phyloP scores from a whole-genome alignment of 64 coral and sea anemone genomes.

The Acropora tenuis region DNA sequence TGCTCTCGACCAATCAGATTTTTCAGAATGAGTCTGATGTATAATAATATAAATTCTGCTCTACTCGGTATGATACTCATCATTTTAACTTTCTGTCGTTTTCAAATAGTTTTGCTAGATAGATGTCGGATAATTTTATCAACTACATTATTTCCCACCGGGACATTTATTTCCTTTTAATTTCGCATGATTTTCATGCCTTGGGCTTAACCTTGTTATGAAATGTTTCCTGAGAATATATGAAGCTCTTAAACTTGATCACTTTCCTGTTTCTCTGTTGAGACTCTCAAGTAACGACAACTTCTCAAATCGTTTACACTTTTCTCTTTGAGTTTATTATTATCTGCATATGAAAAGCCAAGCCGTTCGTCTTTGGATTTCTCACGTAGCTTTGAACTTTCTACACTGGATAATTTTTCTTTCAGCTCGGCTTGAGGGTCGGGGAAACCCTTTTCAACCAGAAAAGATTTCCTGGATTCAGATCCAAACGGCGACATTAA shows the following conservation, averaged over 20 bases:
- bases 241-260: constrained; percentile 33
- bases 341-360: neutral
- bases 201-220: too few species aligned
- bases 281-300: constrained; percentile 32
- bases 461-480: neutral
- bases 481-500: neutral
- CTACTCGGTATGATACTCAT: too few species aligned
- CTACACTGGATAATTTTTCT: neutral
- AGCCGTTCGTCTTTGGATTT: neutral
- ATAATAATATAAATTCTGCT: too few species aligned
- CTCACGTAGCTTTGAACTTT: neutral
- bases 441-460: neutral
- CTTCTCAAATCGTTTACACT: constrained; percentile 3
- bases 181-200: too few species aligned
- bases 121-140: too few species aligned
- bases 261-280: constrained; percentile 37
- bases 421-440: neutral
- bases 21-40: too few species aligned
- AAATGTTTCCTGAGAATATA: too few species aligned
- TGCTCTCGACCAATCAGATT: too few species aligned
- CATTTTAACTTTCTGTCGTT: too few species aligned
- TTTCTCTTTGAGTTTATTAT: neutral
- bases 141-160: too few species aligned
- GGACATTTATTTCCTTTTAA: too few species aligned
- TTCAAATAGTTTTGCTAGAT: too few species aligned